These are phyloP conservation scores for Hymenopus coronatus DNA, from an alignment of 2,888 invertebrate species.

Conservation along the genomic window DNA sequence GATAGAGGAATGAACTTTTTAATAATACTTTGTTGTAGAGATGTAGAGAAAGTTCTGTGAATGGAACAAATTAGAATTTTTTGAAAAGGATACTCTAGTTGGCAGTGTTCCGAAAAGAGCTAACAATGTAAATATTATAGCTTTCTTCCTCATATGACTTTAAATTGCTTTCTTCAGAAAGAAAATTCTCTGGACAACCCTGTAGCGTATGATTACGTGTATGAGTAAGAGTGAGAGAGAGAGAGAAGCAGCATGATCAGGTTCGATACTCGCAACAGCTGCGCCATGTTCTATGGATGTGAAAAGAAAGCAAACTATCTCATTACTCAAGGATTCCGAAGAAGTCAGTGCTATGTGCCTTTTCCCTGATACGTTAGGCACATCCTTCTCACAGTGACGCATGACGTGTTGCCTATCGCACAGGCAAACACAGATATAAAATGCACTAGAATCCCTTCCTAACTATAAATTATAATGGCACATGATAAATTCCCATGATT, in stretches of 20 bases:
- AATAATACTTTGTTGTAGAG: too few species aligned
- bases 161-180: too few species aligned
- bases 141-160: too few species aligned
- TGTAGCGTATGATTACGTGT: background rate
- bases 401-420: background rate
- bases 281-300: background rate
- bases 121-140: too few species aligned
- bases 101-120: too few species aligned
- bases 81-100: too few species aligned
- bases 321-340: background rate
- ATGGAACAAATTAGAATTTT: too few species aligned
- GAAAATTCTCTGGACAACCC: background rate
- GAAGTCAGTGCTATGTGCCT: background rate
- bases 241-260: background rate
- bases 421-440: background rate
- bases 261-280: background rate
- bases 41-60: too few species aligned
- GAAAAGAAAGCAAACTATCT: background rate
- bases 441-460: too few species aligned
- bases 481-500: too few species aligned
- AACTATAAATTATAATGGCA: too few species aligned
- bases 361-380: background rate
- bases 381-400: background rate
- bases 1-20: too few species aligned
- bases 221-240: background rate